phyloP scores from a whole-genome alignment of 2,888 invertebrate species.

The Stenotaenia linearis region DNA sequence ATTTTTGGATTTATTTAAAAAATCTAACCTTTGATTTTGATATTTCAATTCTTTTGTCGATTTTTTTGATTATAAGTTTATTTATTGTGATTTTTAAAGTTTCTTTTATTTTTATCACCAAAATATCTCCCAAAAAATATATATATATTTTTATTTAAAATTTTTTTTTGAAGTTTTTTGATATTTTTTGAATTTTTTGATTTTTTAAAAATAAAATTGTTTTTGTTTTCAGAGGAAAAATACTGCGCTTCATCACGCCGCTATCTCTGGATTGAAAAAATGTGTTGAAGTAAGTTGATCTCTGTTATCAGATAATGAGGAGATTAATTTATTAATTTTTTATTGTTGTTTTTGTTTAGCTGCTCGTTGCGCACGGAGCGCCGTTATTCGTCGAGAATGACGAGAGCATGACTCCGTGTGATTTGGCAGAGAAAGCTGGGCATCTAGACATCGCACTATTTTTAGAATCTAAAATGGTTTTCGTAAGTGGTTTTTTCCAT shows the following conservation, averaged over 20 bases:
- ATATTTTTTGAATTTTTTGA: no score
- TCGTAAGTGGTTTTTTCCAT: constrained; percentile 50
- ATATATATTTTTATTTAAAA: no score
- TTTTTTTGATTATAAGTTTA: neutral
- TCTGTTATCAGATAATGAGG: neutral
- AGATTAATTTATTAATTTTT: neutral
- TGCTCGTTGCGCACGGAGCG: constrained; percentile 56
- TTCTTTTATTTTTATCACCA: no score
- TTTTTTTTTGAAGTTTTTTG: no score
- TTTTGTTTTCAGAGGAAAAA: constrained; percentile 54
- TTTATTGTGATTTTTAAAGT: no score
- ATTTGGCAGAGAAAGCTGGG: constrained; percentile 57
- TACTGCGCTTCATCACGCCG: constrained; percentile 62
- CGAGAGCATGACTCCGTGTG: constrained; percentile 60
- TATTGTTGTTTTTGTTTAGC: constrained; percentile 42
- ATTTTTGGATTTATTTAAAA: neutral
- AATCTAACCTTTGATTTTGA: neutral
- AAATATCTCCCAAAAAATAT: no score
- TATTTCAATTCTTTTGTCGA: neutral
- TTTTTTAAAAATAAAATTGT: no score
- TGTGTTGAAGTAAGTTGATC: constrained; percentile 54
- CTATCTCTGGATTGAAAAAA: constrained; percentile 56
- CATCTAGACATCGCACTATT: constrained; percentile 59
- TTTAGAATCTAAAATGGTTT: constrained; percentile 63
- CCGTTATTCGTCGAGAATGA: constrained; percentile 60